Evolutionary conservation across 2,888 invertebrate genomes (phyloP).

Genomic region (Tupiocoris notatus): DNA sequence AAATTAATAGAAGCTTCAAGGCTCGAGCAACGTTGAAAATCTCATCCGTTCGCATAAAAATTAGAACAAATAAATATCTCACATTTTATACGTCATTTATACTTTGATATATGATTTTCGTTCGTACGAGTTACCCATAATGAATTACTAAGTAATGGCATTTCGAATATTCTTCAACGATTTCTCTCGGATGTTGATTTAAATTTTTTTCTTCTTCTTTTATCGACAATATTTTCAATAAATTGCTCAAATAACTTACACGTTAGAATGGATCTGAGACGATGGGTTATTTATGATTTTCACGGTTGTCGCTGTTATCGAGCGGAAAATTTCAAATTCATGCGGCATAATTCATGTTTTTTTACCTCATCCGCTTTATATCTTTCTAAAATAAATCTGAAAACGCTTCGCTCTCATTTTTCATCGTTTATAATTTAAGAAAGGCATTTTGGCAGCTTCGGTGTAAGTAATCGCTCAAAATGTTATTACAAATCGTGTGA

Average conservation of each 20-base stretch:
- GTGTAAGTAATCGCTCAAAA: constrained; percentile 18
- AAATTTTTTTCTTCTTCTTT: neutral
- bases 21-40: neutral
- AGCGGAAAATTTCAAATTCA: no score
- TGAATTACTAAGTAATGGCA: constrained; percentile 30
- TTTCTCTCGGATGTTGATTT: neutral
- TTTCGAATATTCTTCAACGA: neutral
- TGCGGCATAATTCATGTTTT: no score
- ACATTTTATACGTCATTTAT: constrained; percentile 33
- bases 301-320: no score
- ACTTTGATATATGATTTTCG: constrained; percentile 3
- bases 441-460: neutral
- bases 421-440: no score
- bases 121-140: neutral
- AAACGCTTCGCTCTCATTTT: no score
- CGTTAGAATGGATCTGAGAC: neutral
- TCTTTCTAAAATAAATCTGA: no score
- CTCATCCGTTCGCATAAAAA: neutral
- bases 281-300: no score
- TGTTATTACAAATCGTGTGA: neutral
- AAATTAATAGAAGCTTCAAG: no score
- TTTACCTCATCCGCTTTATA: no score
- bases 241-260: constrained; percentile 13
- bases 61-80: neutral
- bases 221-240: constrained; percentile 20